Conservation (phyloP, 2,113 vertebrate species). For the Ictalurus furcatus region DNA sequence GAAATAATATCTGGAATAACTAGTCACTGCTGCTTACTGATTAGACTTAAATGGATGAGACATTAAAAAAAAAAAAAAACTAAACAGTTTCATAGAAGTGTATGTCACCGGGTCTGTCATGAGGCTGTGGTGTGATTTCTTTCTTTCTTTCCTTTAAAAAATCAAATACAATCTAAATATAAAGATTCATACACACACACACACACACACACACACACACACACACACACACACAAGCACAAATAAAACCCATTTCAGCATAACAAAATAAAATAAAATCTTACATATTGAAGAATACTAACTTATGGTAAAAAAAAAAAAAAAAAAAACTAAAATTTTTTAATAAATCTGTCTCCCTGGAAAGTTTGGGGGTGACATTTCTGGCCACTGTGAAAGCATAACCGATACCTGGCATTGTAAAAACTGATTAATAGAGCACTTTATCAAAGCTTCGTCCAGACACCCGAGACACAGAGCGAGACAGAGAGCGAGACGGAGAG, state of each 20-base stretch:
- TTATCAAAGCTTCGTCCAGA: constrained; percentile 11
- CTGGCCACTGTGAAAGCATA: background rate
- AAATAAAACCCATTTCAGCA: background rate
- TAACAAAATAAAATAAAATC: background rate
- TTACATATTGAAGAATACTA: background rate
- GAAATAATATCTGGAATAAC: background rate
- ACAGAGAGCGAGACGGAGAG: too few species aligned
- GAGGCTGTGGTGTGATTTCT: background rate
- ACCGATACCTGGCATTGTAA: background rate
- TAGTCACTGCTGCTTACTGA: background rate
- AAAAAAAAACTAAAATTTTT: too few species aligned
- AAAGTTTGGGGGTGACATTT: background rate
- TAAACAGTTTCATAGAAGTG: background rate
- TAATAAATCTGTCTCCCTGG: background rate
- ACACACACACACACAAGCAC: background rate
- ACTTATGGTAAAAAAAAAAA: background rate
- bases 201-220: background rate
- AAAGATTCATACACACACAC: background rate
- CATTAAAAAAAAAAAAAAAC: background rate
- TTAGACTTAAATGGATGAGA: background rate
- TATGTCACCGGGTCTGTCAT: background rate
- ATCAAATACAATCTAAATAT: background rate
- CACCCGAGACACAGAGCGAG: constrained; percentile 12
- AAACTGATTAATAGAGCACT: constrained; percentile 13
- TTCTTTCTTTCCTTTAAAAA: background rate